phyloP scores from a whole-genome alignment of 2,113 vertebrate species.

The Catharus fuscescens region DNA sequence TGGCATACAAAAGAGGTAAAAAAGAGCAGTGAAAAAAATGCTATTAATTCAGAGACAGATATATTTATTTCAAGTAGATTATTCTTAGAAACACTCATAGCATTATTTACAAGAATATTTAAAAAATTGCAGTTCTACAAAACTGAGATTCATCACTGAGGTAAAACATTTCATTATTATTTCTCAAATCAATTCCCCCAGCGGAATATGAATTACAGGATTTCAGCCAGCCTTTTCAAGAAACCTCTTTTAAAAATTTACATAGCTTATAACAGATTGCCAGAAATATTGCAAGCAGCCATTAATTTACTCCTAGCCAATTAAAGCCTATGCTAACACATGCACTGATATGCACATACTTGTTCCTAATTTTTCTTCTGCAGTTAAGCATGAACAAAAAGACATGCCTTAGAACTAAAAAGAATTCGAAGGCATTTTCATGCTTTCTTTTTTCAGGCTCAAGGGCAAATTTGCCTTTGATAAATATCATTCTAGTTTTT shows the following conservation, averaged over 20 bases:
- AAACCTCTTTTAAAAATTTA: slow-evolving; percentile 78
- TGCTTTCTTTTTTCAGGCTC: slow-evolving; percentile 14
- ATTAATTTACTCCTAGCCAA: slow-evolving; percentile 76
- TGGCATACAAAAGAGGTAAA: slow-evolving; percentile 18
- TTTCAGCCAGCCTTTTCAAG: slow-evolving; percentile 75
- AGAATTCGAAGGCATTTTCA: slow-evolving; percentile 28
- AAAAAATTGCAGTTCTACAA: slow-evolving; percentile 47
- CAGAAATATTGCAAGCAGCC: slow-evolving; percentile 74
- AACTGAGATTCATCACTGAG: slow-evolving; percentile 65
- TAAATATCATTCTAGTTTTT: not conserved
- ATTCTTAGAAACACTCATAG: slow-evolving; percentile 63
- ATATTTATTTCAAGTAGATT: slow-evolving; percentile 60
- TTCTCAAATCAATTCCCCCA: slow-evolving; percentile 70
- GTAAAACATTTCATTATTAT: slow-evolving; percentile 76
- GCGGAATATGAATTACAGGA: slow-evolving; percentile 73
- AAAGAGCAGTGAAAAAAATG: slow-evolving; percentile 9
- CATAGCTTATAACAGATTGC: slow-evolving; percentile 73
- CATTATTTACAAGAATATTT: slow-evolving; percentile 69
- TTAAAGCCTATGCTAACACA: slow-evolving; percentile 74
- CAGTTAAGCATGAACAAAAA: slow-evolving; percentile 65
- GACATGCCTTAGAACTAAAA: slow-evolving; percentile 43
- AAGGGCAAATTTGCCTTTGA: slow-evolving; percentile 33
- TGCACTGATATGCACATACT: slow-evolving; percentile 65
- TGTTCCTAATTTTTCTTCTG: slow-evolving; percentile 71
- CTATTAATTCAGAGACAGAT: slow-evolving; percentile 42